Percentiles rank a stretch among this genome's conserved stretches.
phyloP scores from a whole-genome alignment of 64 coral and sea anemone genomes.

The Stylophora pistillata region DNA sequence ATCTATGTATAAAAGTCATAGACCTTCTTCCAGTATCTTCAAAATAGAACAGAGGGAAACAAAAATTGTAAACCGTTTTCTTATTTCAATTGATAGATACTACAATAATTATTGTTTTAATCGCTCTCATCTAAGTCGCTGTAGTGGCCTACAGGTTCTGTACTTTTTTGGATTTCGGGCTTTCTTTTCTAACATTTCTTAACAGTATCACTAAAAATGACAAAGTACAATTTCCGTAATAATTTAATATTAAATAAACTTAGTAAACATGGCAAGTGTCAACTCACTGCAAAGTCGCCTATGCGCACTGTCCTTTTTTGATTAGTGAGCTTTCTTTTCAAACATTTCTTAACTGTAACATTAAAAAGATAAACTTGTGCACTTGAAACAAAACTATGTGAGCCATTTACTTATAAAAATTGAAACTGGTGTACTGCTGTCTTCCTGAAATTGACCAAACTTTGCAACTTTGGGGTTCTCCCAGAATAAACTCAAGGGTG shows the following conservation, averaged over 20 bases:
- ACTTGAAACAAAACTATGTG: too few species aligned
- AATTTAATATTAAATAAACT: constrained; percentile 22
- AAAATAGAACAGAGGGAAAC: constrained; percentile 8
- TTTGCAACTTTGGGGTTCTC: constrained; percentile 25
- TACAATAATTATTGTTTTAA: constrained; percentile 21
- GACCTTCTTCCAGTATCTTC: constrained; percentile 1
- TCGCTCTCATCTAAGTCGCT: constrained; percentile 13
- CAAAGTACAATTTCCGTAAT: constrained; percentile 31
- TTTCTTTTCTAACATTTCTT: constrained; percentile 22
- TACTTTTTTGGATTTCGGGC: constrained; percentile 14
- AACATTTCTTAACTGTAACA: too few species aligned
- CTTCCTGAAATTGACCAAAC: constrained; percentile 24
- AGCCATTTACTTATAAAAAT: too few species aligned
- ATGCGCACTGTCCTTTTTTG: too few species aligned
- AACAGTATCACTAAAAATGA: constrained; percentile 18
- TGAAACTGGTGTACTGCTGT: too few species aligned
- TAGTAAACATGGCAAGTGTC: too few species aligned
- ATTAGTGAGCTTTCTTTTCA: too few species aligned
- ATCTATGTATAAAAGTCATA: too few species aligned
- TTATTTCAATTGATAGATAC: constrained; percentile 25
- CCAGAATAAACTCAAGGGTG: background rate
- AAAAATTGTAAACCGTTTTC: constrained; percentile 13
- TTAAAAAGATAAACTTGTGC: too few species aligned
- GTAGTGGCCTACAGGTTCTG: constrained; percentile 20
- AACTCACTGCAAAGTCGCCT: constrained; percentile 12